Conservation (phyloP, 2,797 vertebrate species). For the Amniataba percoides region DNA sequence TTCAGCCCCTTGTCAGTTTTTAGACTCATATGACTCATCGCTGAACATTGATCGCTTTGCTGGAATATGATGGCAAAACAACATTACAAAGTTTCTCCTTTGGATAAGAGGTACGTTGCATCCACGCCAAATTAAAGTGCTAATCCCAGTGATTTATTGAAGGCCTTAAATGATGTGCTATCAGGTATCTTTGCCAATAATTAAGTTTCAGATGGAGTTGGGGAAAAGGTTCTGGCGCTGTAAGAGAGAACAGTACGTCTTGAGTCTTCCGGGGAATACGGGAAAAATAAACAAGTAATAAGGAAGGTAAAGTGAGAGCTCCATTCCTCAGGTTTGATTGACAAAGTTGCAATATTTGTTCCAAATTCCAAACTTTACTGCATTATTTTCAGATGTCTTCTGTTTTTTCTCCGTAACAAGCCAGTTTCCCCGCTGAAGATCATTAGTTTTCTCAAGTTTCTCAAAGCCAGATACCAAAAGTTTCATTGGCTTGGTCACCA, state of each 20-base stretch:
- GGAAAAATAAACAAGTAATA: constrained; percentile 10
- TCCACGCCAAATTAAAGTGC: neutral
- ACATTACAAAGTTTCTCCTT: neutral
- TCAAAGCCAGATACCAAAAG: constrained; percentile 21
- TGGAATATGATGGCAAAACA: neutral
- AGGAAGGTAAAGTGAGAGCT: neutral
- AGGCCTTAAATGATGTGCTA: neutral
- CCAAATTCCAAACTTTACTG: neutral
- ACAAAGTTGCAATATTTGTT: neutral
- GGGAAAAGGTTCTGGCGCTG: constrained; percentile 4
- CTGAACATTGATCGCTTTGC: neutral
- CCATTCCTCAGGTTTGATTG: neutral
- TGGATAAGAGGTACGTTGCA: neutral
- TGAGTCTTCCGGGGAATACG: neutral
- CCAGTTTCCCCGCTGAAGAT: neutral
- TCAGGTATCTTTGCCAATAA: neutral
- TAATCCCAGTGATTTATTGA: neutral
- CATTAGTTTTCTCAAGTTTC: constrained; percentile 27
- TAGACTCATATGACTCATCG: neutral
- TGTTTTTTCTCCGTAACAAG: neutral
- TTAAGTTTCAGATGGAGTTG: constrained; percentile 1
- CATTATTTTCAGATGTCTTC: neutral
- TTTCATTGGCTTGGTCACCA: neutral
- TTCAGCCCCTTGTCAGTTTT: neutral
- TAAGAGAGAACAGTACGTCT: neutral